Evolutionary conservation across 1,140 invertebrate genomes (phyloP), one percentile per base, ranked within the genome.

Genomic region (Drosophila tani): DNA sequence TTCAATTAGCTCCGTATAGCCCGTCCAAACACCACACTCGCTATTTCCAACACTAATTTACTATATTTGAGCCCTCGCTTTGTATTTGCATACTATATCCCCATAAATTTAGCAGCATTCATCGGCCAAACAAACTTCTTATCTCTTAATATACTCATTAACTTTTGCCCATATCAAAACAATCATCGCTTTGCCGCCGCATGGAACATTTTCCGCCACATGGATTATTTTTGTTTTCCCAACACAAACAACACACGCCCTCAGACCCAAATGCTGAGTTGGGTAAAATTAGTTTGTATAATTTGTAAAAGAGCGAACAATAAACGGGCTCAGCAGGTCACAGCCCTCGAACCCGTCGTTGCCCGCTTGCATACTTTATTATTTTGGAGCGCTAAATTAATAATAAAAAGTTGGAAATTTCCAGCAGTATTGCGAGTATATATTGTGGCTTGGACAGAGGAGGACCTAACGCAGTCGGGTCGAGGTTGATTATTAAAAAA

Each of bases 401-500:
- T 88, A 88, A 90, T 70, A 84, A 81, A 87, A 87, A 87, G 62
- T 86, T 84, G 68, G 27, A 43, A 50, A 57, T 78, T 82, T 71
- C 46, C 32, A 53, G 19, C 68, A 71, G 68, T 45, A 51, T 53
- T 58, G 60, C 35, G 78, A 68, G 82, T 84, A 85, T 82, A 84
- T 84, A 70, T 35, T 56, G 53, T 65, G 75, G 67, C 63, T 56
- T 64, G 45, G 55, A 17, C 38, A 29, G 55, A 51, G 45, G 11
- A 41, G 65, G 74, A 75, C 65, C 58, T 59, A 79, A 69, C 71
- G 70, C 67, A 81, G 51, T 60, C 56, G 80, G 82, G 83, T 88
- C 71, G 79, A 80, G 81, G 64, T 73, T 84, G 84, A 84, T 84
- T 88, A 90, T 87, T 87, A 88, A 87, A 86, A 87, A 87, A 87